phyloP scores from a whole-genome alignment of 2,797 vertebrate genomes.

The Myripristis jacobus region DNA sequence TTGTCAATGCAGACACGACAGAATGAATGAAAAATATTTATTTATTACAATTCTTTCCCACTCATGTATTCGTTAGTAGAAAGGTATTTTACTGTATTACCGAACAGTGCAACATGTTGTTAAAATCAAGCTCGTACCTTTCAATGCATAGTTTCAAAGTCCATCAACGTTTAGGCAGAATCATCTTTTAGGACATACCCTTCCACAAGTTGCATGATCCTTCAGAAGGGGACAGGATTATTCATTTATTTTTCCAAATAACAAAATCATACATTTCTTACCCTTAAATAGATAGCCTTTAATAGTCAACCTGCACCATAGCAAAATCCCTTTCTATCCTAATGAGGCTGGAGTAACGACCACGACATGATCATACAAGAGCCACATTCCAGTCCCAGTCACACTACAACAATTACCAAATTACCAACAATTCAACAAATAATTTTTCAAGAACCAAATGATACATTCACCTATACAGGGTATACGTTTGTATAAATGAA shows the following conservation, averaged over 20 bases:
- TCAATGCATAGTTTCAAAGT: slow-evolving; percentile 73
- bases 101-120: slow-evolving; percentile 69
- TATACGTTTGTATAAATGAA: slow-evolving; percentile 45
- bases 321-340: slow-evolving; percentile 72
- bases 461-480: slow-evolving; percentile 50
- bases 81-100: slow-evolving; percentile 67
- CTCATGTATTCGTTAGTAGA: slow-evolving; percentile 70
- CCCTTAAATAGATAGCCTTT: slow-evolving; percentile 43
- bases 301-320: slow-evolving; percentile 32
- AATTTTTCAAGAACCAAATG: slow-evolving; percentile 41
- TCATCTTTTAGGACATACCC: slow-evolving; percentile 13
- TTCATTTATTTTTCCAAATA: slow-evolving; percentile 42
- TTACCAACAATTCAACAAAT: slow-evolving; percentile 45
- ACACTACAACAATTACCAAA: slow-evolving; percentile 52
- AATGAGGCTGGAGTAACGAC: slow-evolving; percentile 46
- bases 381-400: slow-evolving; percentile 20
- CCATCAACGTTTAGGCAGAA: slow-evolving; percentile 43
- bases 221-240: slow-evolving; percentile 22
- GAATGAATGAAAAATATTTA: slow-evolving; percentile 75
- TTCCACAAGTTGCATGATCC: slow-evolving; percentile 31
- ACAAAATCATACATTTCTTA: slow-evolving; percentile 26
- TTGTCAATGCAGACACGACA: slow-evolving; percentile 16
- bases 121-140: slow-evolving; percentile 58
- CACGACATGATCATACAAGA: background rate
- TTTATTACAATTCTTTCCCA: slow-evolving; percentile 81